Conservation (phyloP, 2,797 vertebrate genomes). For the Chaunax sp. region DNA sequence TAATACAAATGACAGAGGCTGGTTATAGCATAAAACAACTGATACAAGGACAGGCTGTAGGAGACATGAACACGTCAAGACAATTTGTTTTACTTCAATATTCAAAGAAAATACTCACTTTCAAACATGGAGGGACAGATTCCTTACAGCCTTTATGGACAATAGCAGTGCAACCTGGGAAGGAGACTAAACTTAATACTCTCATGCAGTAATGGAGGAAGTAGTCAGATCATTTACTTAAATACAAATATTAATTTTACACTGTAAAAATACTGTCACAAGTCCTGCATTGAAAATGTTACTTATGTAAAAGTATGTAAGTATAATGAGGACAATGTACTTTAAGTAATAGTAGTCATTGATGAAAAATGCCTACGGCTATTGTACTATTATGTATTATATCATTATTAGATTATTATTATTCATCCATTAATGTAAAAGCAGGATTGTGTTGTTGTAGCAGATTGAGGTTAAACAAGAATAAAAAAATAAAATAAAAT, state of each 20-base stretch:
- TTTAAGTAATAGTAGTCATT: not conserved
- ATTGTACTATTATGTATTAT: not conserved
- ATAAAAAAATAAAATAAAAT: too few relatives aligned
- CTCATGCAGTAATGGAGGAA: not conserved
- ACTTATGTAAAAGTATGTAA: too few relatives aligned
- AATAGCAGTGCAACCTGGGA: constrained; percentile 88
- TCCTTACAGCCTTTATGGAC: constrained; percentile 94
- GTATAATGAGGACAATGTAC: too few relatives aligned
- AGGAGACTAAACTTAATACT: constrained; percentile 16
- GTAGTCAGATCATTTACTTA: not conserved
- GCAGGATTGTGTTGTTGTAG: not conserved
- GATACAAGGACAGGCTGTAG: not conserved
- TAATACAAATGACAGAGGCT: constrained; percentile 52
- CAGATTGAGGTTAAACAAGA: not conserved
- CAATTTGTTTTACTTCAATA: not conserved
- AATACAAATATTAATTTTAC: too few relatives aligned
- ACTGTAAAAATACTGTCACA: too few relatives aligned
- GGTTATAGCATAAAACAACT: constrained; percentile 32
- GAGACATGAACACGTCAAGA: not conserved
- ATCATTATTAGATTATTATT: not conserved
- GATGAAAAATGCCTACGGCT: not conserved
- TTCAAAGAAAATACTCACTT: constrained; percentile 79
- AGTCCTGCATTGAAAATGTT: too few relatives aligned
- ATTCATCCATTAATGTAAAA: not conserved
- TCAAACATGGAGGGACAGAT: constrained; percentile 85